Conservation (phyloP, 2,113 vertebrate genomes). For the Percina caprodes region DNA sequence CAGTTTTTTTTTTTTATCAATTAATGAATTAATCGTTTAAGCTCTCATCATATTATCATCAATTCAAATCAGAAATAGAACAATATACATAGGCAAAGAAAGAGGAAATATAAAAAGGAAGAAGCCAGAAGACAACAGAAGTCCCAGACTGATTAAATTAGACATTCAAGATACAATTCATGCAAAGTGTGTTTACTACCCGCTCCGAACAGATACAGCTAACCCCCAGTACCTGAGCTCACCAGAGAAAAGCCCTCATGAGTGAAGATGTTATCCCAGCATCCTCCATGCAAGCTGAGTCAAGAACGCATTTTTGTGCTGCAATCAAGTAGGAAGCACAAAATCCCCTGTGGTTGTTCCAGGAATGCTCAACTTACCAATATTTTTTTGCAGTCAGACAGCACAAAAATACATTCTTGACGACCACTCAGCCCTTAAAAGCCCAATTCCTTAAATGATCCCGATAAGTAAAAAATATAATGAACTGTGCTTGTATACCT, state of each 20-base stretch:
- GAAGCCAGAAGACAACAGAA: not conserved
- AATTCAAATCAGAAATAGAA: constrained; percentile 1
- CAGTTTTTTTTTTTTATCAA: not conserved
- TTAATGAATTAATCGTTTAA: not conserved
- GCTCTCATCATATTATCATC: not conserved
- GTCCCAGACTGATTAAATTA: not conserved
- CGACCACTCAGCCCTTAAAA: constrained; percentile 14
- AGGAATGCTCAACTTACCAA: not conserved
- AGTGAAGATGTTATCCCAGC: constrained; percentile 41
- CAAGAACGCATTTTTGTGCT: constrained; percentile 70
- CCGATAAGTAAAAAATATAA: constrained; percentile 31
- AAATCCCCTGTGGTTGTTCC: not conserved
- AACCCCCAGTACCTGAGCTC: constrained; percentile 9
- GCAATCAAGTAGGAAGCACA: not conserved
- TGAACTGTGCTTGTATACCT: constrained; percentile 77
- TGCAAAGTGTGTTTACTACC: not conserved
- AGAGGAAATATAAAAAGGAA: constrained; percentile 4
- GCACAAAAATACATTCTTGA: constrained; percentile 68
- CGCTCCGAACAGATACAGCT: not conserved
- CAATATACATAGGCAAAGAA: not conserved
- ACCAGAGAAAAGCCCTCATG: constrained; percentile 40
- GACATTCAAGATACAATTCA: constrained; percentile 2
- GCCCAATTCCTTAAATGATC: constrained; percentile 16
- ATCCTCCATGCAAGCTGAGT: constrained; percentile 64
- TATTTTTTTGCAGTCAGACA: not conserved